These are phyloP conservation scores for Catamblyrhynchus diadema DNA, from an alignment of 2,797 vertebrate species.

Conservation along the genomic window DNA sequence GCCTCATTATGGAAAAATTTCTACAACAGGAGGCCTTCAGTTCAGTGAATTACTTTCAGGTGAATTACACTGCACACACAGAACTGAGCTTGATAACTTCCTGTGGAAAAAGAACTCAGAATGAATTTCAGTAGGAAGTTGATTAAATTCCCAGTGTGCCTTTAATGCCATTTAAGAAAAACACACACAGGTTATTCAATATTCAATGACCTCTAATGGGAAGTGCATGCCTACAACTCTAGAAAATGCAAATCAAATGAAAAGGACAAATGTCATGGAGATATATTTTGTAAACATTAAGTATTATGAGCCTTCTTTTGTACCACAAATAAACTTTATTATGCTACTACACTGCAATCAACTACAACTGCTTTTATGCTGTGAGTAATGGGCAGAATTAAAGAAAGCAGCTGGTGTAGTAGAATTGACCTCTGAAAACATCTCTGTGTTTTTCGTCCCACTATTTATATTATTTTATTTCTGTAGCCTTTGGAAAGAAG, in stretches of 20 bases:
- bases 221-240: not conserved
- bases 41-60: not conserved
- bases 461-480: not conserved
- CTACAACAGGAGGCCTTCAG: not conserved
- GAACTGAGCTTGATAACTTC: not conserved
- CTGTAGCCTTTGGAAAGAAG: not conserved
- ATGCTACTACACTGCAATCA: not conserved
- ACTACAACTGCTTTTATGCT: not conserved
- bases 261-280: not conserved
- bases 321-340: constrained; percentile 16
- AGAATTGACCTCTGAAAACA: constrained; percentile 31
- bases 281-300: not conserved
- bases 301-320: not conserved
- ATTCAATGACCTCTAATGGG: not conserved
- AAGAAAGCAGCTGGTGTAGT: not conserved
- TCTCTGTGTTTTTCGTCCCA: not conserved
- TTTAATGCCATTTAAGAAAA: not conserved
- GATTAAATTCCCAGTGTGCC: not conserved
- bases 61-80: not conserved
- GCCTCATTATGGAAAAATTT: not conserved
- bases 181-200: not conserved
- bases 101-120: not conserved
- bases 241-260: not conserved
- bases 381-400: not conserved
- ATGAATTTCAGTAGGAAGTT: not conserved